Evolutionary conservation across 2,888 invertebrate species (phyloP).

Genomic region (Tridacna gigas): DNA sequence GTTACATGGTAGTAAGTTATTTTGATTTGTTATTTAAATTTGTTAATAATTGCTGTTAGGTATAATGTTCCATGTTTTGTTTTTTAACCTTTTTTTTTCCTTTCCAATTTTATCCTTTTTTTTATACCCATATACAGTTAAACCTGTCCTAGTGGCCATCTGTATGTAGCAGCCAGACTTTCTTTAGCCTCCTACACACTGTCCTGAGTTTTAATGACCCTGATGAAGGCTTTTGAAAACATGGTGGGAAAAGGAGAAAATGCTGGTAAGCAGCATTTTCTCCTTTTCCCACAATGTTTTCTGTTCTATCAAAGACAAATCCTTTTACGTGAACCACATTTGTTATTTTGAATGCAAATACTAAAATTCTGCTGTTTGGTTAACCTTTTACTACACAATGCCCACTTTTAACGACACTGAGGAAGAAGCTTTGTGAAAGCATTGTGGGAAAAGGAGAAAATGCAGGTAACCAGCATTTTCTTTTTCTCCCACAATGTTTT

Average conservation of each 20-base stretch:
- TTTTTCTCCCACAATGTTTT: neutral
- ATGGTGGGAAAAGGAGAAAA: neutral
- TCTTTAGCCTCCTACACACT: too few relatives aligned
- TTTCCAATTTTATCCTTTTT: too few relatives aligned
- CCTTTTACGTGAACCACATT: too few relatives aligned
- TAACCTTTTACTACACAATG: too few relatives aligned
- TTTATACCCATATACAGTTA: too few relatives aligned
- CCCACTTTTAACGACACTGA: too few relatives aligned
- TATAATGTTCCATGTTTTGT: slow-evolving; percentile 3
- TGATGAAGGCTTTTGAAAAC: too few relatives aligned
- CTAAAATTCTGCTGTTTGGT: neutral
- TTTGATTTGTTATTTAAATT: slow-evolving; percentile 1
- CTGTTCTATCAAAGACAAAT: too few relatives aligned
- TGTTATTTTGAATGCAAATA: too few relatives aligned
- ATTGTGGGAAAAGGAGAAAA: slow-evolving; percentile 14
- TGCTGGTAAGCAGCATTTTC: neutral
- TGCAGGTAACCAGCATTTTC: slow-evolving; percentile 10
- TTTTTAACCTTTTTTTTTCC: neutral
- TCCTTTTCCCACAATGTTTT: slow-evolving; percentile 1
- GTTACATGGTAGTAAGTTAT: slow-evolving; percentile 2
- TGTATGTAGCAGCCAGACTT: too few relatives aligned
- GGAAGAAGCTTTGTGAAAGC: neutral
- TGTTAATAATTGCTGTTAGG: slow-evolving; percentile 2
- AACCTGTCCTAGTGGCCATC: too few relatives aligned
- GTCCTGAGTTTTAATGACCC: too few relatives aligned